Evolutionary conservation across 1,140 invertebrate species (phyloP).

Genomic region (Trypoxylus dichotomus): DNA sequence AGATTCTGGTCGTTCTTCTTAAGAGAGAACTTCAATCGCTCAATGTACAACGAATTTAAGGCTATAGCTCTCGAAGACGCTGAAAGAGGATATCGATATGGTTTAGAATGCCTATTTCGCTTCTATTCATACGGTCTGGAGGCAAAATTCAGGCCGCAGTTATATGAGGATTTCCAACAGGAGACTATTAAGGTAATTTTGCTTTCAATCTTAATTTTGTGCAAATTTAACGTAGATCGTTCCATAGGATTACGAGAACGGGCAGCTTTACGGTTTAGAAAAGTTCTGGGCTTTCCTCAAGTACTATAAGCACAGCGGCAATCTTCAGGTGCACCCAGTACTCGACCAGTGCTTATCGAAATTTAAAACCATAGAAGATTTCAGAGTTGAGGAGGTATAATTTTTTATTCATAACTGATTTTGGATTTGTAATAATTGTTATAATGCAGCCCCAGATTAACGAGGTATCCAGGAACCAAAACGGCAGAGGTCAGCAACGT

Average conservation of each 20-base stretch:
- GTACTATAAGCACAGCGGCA: slow-evolving; percentile 81
- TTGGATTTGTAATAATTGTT: not conserved
- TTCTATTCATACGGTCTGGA: slow-evolving; percentile 98
- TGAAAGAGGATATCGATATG: slow-evolving; percentile 84
- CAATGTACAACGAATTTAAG: slow-evolving; percentile 97
- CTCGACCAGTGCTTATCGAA: slow-evolving; percentile 80
- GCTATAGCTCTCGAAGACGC: slow-evolving; percentile 91
- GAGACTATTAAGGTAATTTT: slow-evolving; percentile 73
- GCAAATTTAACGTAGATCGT: not conserved
- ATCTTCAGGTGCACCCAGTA: slow-evolving; percentile 79
- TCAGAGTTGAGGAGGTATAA: slow-evolving; percentile 70
- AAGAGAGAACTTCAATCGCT: slow-evolving; percentile 96
- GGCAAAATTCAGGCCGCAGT: slow-evolving; percentile 86
- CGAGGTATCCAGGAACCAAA: slow-evolving; percentile 58
- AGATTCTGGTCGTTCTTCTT: slow-evolving; percentile 99
- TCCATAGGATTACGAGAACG: slow-evolving; percentile 78
- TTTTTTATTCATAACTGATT: too few relatives aligned
- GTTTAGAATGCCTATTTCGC: slow-evolving; percentile 95
- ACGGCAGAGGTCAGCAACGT: slow-evolving; percentile 52
- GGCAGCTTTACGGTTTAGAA: slow-evolving; percentile 96
- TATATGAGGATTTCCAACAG: slow-evolving; percentile 94
- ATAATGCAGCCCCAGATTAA: slow-evolving; percentile 58
- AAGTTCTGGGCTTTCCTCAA: slow-evolving; percentile 99
- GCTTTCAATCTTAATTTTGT: not conserved
- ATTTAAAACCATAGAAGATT: slow-evolving; percentile 95